phyloP scores from a whole-genome alignment of 1,140 invertebrate genomes.

The Ganaspis sp. region DNA sequence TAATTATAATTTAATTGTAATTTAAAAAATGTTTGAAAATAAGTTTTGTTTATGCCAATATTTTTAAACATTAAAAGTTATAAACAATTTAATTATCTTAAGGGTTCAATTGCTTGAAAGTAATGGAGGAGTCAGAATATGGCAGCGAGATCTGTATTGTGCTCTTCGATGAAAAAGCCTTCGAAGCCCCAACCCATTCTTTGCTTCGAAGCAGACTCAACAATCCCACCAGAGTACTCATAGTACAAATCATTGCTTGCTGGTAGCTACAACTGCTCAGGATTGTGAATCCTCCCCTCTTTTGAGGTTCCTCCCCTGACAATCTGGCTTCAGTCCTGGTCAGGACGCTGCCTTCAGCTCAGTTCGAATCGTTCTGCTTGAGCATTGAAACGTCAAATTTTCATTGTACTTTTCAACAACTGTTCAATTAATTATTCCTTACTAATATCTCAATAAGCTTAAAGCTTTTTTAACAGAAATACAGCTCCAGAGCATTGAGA shows the following conservation, averaged over 20 bases:
- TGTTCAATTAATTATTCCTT: constrained; percentile 34
- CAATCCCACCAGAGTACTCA: constrained; percentile 2
- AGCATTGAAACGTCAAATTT: constrained; percentile 57
- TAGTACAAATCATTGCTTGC: constrained; percentile 40
- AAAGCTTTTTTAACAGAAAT: constrained; percentile 18
- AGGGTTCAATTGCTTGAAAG: neutral
- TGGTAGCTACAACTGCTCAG: constrained; percentile 51
- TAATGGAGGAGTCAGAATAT: neutral
- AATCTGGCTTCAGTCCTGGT: constrained; percentile 68
- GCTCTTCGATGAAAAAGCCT: constrained; percentile 29
- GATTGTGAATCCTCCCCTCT: constrained; percentile 58
- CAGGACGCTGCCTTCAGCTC: constrained; percentile 69
- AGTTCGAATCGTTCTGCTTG: constrained; percentile 68
- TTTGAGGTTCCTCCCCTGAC: constrained; percentile 61
- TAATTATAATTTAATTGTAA: neutral
- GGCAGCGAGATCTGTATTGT: neutral
- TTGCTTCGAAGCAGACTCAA: constrained; percentile 43
- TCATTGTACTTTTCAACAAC: constrained; percentile 34
- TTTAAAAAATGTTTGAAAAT: neutral
- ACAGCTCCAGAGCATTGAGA: neutral
- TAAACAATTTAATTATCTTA: neutral
- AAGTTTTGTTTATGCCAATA: neutral
- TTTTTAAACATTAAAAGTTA: neutral
- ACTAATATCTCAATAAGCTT: neutral
- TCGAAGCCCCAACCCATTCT: constrained; percentile 51